These are phyloP conservation scores for Tortrix viridana DNA, from an alignment of 2,888 invertebrate genomes.

Conservation along the genomic window DNA sequence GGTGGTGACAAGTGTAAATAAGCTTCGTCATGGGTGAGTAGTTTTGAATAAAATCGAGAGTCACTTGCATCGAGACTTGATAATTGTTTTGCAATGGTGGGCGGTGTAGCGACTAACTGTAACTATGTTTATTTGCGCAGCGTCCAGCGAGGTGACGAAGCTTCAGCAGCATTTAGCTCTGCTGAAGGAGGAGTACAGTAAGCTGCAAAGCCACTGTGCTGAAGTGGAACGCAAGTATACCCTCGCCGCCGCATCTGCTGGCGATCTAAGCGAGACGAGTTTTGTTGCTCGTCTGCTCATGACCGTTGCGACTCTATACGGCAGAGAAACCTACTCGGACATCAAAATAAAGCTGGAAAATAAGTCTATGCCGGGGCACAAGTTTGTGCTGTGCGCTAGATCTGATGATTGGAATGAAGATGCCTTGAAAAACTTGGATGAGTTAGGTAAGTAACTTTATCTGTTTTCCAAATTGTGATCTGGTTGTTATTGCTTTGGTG, in stretches of 20 bases:
- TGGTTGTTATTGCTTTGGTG: too few relatives aligned
- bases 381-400: slow-evolving; percentile 94
- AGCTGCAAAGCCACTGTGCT: slow-evolving; percentile 91
- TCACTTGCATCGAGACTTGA: slow-evolving; percentile 48
- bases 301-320: slow-evolving; percentile 92
- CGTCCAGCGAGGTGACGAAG: slow-evolving; percentile 86
- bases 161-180: slow-evolving; percentile 93
- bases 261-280: slow-evolving; percentile 87
- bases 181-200: slow-evolving; percentile 95
- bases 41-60: slow-evolving; percentile 46
- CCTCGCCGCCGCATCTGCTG: slow-evolving; percentile 88
- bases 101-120: slow-evolving; percentile 60
- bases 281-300: slow-evolving; percentile 93
- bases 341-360: slow-evolving; percentile 89
- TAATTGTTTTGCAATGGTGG: slow-evolving; percentile 58
- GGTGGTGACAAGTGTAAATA: slow-evolving; percentile 44
- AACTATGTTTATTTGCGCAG: slow-evolving; percentile 69
- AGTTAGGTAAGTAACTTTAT: slow-evolving; percentile 84
- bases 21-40: slow-evolving; percentile 75
- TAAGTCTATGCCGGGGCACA: slow-evolving; percentile 91
- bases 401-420: slow-evolving; percentile 94
- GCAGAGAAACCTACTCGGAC: slow-evolving; percentile 92
- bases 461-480: too few relatives aligned
- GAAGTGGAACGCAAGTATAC: slow-evolving; percentile 94
- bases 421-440: slow-evolving; percentile 86